These are phyloP conservation scores for Actinostola sp. DNA, from an alignment of 92 coral and sea anemone species.

Conservation along the genomic window DNA sequence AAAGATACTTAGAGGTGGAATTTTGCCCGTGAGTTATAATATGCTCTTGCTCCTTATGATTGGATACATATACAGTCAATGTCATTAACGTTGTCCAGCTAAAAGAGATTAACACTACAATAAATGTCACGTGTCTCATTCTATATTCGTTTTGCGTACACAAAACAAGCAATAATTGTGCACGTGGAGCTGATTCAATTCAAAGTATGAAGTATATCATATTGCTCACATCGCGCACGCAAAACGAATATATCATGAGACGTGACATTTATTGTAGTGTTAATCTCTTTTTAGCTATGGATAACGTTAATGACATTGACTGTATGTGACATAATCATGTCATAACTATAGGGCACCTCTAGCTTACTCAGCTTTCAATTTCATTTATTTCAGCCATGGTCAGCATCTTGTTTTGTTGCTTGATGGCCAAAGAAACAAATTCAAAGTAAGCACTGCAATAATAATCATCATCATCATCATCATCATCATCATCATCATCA, in stretches of 20 bases:
- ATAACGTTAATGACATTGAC: constrained; percentile 2
- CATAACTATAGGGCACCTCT: neutral
- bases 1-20: constrained; percentile 90
- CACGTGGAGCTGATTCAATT: too few species aligned
- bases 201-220: too few species aligned
- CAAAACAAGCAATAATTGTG: too few species aligned
- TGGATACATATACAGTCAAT: neutral
- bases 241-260: too few species aligned
- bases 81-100: neutral
- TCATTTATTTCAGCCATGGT: constrained; percentile 77
- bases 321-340: too few species aligned
- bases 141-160: too few species aligned
- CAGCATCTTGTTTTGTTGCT: constrained; percentile 90
- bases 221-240: too few species aligned
- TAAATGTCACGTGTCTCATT: too few species aligned
- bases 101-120: too few species aligned
- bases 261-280: too few species aligned
- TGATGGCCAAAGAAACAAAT: constrained; percentile 83
- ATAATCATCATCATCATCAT: neutral
- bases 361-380: too few species aligned
- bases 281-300: too few species aligned
- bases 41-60: neutral
- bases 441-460: constrained; percentile 63
- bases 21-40: constrained; percentile 93
- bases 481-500: neutral